These are phyloP conservation scores for Taenioides sp. DNA, from an alignment of 2,797 vertebrate genomes.

Conservation along the genomic window DNA sequence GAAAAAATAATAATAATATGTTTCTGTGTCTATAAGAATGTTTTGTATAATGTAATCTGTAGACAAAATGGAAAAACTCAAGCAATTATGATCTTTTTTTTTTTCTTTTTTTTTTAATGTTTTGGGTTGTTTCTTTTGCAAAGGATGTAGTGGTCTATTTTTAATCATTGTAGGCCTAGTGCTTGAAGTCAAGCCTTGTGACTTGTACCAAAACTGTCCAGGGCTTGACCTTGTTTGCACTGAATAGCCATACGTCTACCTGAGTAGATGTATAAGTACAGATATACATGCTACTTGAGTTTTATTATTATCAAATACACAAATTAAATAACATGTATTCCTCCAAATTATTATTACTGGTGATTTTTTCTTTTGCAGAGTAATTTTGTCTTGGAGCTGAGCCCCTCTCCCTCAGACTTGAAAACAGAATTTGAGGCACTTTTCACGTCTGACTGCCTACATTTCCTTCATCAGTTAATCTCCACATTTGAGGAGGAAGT, in stretches of 20 bases:
- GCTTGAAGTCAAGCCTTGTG: background rate
- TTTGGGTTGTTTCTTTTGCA: no score
- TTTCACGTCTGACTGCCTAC: slow-evolving; percentile 68
- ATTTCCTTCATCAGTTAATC: slow-evolving; percentile 77
- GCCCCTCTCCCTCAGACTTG: slow-evolving; percentile 67
- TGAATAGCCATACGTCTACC: background rate
- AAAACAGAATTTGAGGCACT: slow-evolving; percentile 69
- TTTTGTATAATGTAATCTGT: background rate
- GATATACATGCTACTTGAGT: background rate
- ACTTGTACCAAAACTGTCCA: background rate
- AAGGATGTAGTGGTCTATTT: no score
- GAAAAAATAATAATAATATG: background rate
- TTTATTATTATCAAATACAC: background rate
- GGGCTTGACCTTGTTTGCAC: background rate
- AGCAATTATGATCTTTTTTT: background rate
- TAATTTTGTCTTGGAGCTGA: slow-evolving; percentile 66
- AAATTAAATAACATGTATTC: background rate
- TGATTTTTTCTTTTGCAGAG: slow-evolving; percentile 30
- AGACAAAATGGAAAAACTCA: background rate
- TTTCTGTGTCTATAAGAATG: background rate
- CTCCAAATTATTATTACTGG: background rate
- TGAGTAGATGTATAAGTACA: no score
- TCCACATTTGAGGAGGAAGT: slow-evolving; percentile 76
- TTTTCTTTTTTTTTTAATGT: background rate
- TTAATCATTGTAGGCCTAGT: background rate